Evolutionary conservation across 2,113 vertebrate genomes (phyloP).

Genomic region (Anolis carolinensis): DNA sequence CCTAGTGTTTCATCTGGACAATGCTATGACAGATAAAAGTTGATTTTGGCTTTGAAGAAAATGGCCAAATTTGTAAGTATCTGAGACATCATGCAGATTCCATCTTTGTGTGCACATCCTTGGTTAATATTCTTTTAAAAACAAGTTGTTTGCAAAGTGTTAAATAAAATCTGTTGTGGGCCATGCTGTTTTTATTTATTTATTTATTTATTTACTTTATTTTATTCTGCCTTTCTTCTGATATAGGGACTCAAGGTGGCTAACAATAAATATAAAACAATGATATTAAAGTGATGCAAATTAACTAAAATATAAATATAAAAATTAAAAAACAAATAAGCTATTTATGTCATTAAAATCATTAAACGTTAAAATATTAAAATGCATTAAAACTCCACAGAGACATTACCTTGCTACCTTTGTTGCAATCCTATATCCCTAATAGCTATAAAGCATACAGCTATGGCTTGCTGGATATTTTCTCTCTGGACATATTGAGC

Average conservation of each 20-base stretch:
- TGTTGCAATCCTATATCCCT: not conserved
- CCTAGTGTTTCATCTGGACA: not conserved
- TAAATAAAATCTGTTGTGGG: slow-evolving; percentile 45
- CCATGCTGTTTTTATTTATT: slow-evolving; percentile 48
- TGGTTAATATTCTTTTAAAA: not conserved
- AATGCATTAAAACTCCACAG: not conserved
- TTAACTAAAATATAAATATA: too few relatives aligned
- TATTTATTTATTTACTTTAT: too few relatives aligned
- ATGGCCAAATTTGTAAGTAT: too few relatives aligned
- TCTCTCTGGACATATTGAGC: not conserved
- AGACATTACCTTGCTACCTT: slow-evolving; percentile 32
- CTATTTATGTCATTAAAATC: too few relatives aligned
- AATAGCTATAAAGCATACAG: not conserved
- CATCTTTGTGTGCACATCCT: not conserved
- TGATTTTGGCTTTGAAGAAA: not conserved
- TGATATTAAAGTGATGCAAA: too few relatives aligned
- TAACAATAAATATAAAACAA: too few relatives aligned
- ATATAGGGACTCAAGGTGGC: too few relatives aligned
- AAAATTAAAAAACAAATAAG: too few relatives aligned
- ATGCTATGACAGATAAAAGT: not conserved
- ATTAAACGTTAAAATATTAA: too few relatives aligned
- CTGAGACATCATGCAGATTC: too few relatives aligned
- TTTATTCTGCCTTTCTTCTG: too few relatives aligned
- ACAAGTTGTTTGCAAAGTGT: slow-evolving; percentile 27
- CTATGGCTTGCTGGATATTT: slow-evolving; percentile 5